Conservation (phyloP, 2,888 invertebrate genomes). For the Chirona hameri region DNA sequence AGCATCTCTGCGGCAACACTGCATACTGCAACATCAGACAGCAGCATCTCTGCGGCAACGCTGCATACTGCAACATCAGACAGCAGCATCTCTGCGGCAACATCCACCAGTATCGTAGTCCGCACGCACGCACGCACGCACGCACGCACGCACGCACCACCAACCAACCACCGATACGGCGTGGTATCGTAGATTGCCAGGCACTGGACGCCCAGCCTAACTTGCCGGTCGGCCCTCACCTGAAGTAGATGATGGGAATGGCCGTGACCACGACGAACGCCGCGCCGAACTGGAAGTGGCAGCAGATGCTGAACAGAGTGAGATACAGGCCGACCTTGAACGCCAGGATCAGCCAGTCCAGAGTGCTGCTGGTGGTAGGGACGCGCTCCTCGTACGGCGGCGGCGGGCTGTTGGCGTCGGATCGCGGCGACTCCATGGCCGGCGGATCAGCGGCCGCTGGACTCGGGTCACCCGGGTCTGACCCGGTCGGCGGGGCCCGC, state of each 20-base stretch:
- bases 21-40: too few species aligned
- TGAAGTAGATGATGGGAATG: constrained; percentile 67
- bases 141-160: too few species aligned
- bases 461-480: background rate
- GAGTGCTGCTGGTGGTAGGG: too few species aligned
- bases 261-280: constrained; percentile 79
- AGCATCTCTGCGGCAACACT: too few species aligned
- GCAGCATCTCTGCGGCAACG: too few species aligned
- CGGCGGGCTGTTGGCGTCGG: background rate
- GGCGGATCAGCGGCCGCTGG: background rate
- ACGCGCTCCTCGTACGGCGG: background rate
- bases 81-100: too few species aligned
- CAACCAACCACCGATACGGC: too few species aligned
- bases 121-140: too few species aligned
- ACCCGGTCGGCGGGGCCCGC: background rate
- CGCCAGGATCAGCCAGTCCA: constrained; percentile 37
- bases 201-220: too few species aligned
- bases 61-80: too few species aligned
- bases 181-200: too few species aligned
- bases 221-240: background rate
- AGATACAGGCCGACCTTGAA: constrained; percentile 70
- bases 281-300: constrained; percentile 82
- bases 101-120: too few species aligned
- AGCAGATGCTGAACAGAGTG: constrained; percentile 67
- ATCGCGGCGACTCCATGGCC: background rate